These are phyloP conservation scores for Chromoteleia sp. DNA, from an alignment of 2,888 invertebrate species.

Conservation along the genomic window DNA sequence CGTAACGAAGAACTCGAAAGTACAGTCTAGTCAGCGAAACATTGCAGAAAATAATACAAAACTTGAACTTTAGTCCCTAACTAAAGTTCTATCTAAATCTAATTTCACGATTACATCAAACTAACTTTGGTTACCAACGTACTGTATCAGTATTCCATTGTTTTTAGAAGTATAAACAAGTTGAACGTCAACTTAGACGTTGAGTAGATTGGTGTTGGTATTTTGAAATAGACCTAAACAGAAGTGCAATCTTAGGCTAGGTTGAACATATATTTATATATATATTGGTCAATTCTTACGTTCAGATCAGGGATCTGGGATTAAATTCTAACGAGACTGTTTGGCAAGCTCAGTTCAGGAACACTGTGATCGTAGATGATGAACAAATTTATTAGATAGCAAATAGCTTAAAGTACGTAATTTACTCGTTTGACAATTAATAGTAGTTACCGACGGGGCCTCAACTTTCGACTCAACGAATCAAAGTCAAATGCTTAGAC, in stretches of 20 bases:
- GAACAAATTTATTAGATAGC: slow-evolving; percentile 66
- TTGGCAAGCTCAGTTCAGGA: slow-evolving; percentile 80
- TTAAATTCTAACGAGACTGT: slow-evolving; percentile 77
- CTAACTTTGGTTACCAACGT: slow-evolving; percentile 21
- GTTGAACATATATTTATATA: slow-evolving; percentile 53
- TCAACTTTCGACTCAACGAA: slow-evolving; percentile 77
- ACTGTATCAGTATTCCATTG: slow-evolving; percentile 25
- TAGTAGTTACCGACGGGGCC: slow-evolving; percentile 80
- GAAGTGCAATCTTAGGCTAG: slow-evolving; percentile 71
- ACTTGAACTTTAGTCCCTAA: background rate
- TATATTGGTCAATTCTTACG: slow-evolving; percentile 60
- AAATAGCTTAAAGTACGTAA: slow-evolving; percentile 69
- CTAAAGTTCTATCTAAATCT: too few relatives aligned
- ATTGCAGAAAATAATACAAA: background rate
- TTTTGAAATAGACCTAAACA: slow-evolving; percentile 53
- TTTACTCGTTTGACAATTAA: slow-evolving; percentile 67
- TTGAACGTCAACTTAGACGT: slow-evolving; percentile 31
- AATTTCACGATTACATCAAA: background rate
- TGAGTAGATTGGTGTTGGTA: slow-evolving; percentile 51
- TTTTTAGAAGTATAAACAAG: slow-evolving; percentile 22
- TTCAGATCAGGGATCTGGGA: slow-evolving; percentile 70
- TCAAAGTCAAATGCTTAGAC: slow-evolving; percentile 71
- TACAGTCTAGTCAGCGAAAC: slow-evolving; percentile 21
- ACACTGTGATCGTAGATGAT: slow-evolving; percentile 83
- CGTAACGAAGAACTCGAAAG: background rate